These are phyloP conservation scores for Neodiprion virginianus DNA, from an alignment of 1,140 invertebrate genomes.

Conservation along the genomic window DNA sequence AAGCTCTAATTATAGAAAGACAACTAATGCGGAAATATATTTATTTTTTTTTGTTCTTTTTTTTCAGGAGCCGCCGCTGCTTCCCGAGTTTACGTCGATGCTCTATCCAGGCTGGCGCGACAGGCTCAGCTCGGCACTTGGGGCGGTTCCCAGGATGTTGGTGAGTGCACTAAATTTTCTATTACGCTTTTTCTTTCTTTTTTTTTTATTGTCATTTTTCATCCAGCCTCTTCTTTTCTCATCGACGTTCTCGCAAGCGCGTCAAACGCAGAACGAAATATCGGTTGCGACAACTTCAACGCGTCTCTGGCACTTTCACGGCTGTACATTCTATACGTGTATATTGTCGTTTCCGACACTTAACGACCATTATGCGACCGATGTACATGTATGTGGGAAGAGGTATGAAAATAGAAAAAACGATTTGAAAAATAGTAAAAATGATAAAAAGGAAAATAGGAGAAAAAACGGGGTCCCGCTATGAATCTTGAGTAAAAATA, in stretches of 20 bases:
- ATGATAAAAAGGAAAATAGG: no score
- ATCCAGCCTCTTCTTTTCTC: neutral
- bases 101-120: conserved; percentile 82
- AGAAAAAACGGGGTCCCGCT: no score
- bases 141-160: conserved; percentile 89
- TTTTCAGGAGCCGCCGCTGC: conserved; percentile 84
- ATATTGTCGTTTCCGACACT: no score
- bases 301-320: conserved; percentile 34
- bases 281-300: conserved; percentile 11
- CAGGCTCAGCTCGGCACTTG: conserved; percentile 88
- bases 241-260: conserved; percentile 11
- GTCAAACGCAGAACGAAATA: conserved; percentile 6
- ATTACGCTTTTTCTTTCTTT: conserved; percentile 10
- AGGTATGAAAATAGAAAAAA: no score
- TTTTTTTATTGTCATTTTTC: neutral
- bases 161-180: conserved; percentile 64
- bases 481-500: no score
- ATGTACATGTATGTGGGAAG: no score
- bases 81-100: conserved; percentile 85
- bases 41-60: neutral
- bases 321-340: neutral
- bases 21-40: no score
- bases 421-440: no score
- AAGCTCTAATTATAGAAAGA: no score
- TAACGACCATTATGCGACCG: no score